Percentiles rank a stretch among this genome's conserved stretches.
Conservation (phyloP, 1,140 invertebrate genomes). For the Drosophila arawakana region DNA sequence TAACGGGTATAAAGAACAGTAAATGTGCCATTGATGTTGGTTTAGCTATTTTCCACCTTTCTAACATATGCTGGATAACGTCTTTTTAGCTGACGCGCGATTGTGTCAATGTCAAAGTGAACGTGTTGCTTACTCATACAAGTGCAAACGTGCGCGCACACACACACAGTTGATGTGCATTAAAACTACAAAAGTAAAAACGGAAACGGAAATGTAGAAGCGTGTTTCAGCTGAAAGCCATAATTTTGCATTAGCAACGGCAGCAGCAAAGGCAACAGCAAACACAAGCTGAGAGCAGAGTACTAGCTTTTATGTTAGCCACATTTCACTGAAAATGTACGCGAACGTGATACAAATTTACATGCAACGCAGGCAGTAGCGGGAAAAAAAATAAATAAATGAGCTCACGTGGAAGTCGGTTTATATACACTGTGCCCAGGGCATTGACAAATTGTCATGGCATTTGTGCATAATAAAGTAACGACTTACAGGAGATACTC, state of each 20-base stretch:
- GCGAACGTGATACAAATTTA: slow-evolving; percentile 74
- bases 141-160: slow-evolving; percentile 36
- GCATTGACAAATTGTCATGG: slow-evolving; percentile 2
- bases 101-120: slow-evolving; percentile 57
- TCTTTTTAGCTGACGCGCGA: slow-evolving; percentile 34
- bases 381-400: slow-evolving; percentile 46
- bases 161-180: slow-evolving; percentile 36
- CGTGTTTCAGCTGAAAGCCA: slow-evolving; percentile 71
- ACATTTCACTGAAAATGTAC: slow-evolving; percentile 62
- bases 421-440: slow-evolving; percentile 16
- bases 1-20: no score
- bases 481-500: neutral
- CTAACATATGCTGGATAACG: slow-evolving; percentile 21
- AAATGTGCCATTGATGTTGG: slow-evolving; percentile 24
- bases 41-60: neutral
- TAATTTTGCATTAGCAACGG: slow-evolving; percentile 75
- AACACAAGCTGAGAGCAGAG: slow-evolving; percentile 21
- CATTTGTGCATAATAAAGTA: neutral
- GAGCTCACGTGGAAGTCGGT: slow-evolving; percentile 42
- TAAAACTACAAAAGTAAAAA: slow-evolving; percentile 43
- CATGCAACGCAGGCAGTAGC: slow-evolving; percentile 37
- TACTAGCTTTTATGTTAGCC: slow-evolving; percentile 40
- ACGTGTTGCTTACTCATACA: slow-evolving; percentile 55
- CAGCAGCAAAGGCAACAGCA: slow-evolving; percentile 4
- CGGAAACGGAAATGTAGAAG: slow-evolving; percentile 78